A percentile compares a stretch with the other conserved stretches of the same genome.
phyloP scores from a whole-genome alignment of 2,797 vertebrate genomes.

The Siniperca obscura region DNA sequence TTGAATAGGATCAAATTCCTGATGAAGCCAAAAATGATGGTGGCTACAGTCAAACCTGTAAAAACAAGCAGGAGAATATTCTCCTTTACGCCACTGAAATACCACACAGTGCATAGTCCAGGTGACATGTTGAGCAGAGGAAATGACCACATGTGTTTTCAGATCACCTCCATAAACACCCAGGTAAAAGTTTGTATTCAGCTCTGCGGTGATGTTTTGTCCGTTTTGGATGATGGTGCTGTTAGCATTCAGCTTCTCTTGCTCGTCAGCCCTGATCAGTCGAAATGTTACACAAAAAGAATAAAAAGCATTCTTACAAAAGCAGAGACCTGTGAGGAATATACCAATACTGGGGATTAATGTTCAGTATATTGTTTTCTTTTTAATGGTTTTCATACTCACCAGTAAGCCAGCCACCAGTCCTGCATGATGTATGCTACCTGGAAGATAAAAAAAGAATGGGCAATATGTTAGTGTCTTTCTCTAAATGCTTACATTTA shows the following conservation, averaged over 20 bases:
- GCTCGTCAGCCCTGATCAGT: constrained; percentile 77
- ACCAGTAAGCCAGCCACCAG: constrained; percentile 98
- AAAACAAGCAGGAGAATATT: not conserved
- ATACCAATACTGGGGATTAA: too few species aligned
- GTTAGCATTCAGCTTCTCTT: constrained; percentile 66
- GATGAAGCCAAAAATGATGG: constrained; percentile 88
- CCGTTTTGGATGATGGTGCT: constrained; percentile 1
- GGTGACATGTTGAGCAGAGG: not conserved
- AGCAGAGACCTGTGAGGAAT: not conserved
- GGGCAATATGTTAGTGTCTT: not conserved
- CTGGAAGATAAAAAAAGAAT: constrained; percentile 73
- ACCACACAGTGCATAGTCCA: too few species aligned
- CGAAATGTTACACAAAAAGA: not conserved
- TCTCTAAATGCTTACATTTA: not conserved
- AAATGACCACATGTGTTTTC: too few species aligned
- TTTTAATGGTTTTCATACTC: constrained; percentile 46
- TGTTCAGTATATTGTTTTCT: not conserved
- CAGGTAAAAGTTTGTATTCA: constrained; percentile 79
- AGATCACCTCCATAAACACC: constrained; percentile 80
- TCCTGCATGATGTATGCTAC: constrained; percentile 90
- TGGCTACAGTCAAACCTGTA: constrained; percentile 89
- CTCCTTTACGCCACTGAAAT: not conserved
- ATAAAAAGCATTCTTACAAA: not conserved
- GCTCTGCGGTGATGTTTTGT: constrained; percentile 58
- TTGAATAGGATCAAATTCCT: constrained; percentile 88